Percentiles rank a stretch among this genome's conserved stretches.
phyloP scores from a whole-genome alignment of 2,888 invertebrate species.

The Lobophora halterata region DNA sequence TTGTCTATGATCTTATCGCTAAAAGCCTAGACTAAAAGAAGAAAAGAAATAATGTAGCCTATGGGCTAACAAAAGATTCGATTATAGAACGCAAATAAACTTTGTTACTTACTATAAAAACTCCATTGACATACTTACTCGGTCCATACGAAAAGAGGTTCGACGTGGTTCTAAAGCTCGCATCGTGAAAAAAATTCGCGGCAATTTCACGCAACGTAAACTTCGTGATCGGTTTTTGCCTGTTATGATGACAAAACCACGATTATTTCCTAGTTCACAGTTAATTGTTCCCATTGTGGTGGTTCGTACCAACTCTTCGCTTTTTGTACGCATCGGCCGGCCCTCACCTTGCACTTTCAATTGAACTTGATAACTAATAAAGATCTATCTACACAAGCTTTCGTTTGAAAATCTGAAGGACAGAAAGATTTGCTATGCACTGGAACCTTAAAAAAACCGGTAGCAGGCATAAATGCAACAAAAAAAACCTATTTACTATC shows the following conservation, averaged over 20 bases:
- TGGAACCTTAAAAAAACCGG: too few species aligned
- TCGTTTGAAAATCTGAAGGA: too few species aligned
- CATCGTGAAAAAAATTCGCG: conserved; percentile 47
- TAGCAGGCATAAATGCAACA: too few species aligned
- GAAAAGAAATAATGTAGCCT: too few species aligned
- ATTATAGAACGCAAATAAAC: too few species aligned
- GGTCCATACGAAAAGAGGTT: conserved; percentile 5
- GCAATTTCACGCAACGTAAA: conserved; percentile 77
- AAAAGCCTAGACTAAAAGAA: too few species aligned
- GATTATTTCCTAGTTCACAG: conserved; percentile 60
- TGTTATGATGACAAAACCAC: conserved; percentile 66
- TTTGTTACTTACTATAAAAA: neutral
- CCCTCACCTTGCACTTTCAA: conserved; percentile 27
- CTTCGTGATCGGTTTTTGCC: conserved; percentile 68
- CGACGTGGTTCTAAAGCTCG: conserved; percentile 20
- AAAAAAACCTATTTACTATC: too few species aligned
- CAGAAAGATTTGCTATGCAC: too few species aligned
- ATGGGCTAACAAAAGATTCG: too few species aligned
- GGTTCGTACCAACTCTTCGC: conserved; percentile 65
- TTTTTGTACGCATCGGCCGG: conserved; percentile 31
- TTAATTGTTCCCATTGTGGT: conserved; percentile 64
- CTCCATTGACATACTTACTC: conserved; percentile 3
- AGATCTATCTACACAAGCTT: too few species aligned
- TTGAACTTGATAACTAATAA: conserved; percentile 21
- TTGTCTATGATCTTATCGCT: too few species aligned